A percentile compares a stretch with the other conserved stretches of the same genome.
phyloP scores from a whole-genome alignment of 1,140 invertebrate genomes.

The Drosophila tsacasi region DNA sequence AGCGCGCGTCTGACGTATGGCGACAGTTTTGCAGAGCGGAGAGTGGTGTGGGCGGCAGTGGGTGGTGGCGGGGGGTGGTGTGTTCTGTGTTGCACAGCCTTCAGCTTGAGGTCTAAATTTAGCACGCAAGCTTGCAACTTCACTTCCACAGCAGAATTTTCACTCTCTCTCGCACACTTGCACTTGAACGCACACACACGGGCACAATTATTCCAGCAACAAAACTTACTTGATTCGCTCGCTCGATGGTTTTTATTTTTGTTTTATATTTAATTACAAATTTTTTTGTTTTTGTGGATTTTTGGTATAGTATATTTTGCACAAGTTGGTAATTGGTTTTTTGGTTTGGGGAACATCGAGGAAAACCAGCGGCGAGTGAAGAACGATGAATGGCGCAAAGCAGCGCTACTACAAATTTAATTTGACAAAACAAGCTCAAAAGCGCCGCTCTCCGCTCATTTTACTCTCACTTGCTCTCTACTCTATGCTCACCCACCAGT shows the following conservation, averaged over 20 bases:
- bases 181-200: conserved; percentile 5
- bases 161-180: conserved; percentile 20
- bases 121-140: conserved; percentile 78
- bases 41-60: conserved; percentile 52
- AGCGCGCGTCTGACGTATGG: conserved; percentile 59
- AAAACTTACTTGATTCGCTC: conserved; percentile 65
- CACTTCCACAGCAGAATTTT: conserved; percentile 47
- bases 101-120: conserved; percentile 80
- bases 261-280: conserved; percentile 6
- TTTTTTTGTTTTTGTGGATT: conserved; percentile 2
- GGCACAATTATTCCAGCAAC: conserved; percentile 34
- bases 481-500: neutral
- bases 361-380: conserved; percentile 68
- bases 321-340: conserved; percentile 9
- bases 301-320: conserved; percentile 9
- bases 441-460: conserved; percentile 36
- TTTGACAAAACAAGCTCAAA: conserved; percentile 70
- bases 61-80: conserved; percentile 43
- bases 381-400: conserved; percentile 70
- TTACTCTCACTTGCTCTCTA: conserved; percentile 4
- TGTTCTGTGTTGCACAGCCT: conserved; percentile 69
- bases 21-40: conserved; percentile 51
- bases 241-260: conserved; percentile 2
- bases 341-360: conserved; percentile 44
- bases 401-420: conserved; percentile 64